Evolutionary conservation across 2,888 invertebrate genomes (phyloP), one percentile per base, ranked within the genome.

Genomic region (Nymphalis urticae): DNA sequence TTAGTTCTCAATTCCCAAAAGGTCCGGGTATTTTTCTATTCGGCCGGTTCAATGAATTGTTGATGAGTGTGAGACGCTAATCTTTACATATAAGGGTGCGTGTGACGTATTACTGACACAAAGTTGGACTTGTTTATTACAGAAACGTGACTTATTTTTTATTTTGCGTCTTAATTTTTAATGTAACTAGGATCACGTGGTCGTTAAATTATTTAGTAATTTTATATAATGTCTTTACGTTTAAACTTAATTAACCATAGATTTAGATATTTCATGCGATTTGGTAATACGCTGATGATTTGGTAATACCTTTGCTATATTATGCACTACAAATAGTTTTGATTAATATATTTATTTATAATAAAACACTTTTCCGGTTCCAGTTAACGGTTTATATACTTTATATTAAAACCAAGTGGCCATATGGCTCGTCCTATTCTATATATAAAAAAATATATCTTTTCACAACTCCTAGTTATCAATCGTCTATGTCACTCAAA

Each of bases 41-140:
- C 36, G 58, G n/a, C n/a, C 48, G 56, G 66, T 61, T 66, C 64
- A 63, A 69, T 72, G 72, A 62, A 72, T 67, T 67, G 60, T 70
- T 72, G 62, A 72, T 70, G 70, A 67, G 69, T 36, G 42, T 65
- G 50, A 59, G 70, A 67, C 70, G 63, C 62, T 73, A 69, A 73
- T 69, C 65, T 62, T 69, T 65, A 73, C 67, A 59, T 71, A 71
- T 69, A 60, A 62, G 73, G 71, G 69, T 68, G 53, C 56, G 48
- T 61, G 72, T 68, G 70, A 68, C 66, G 64, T 66, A 67, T 65
- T 56, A 36, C 54, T 32, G 62, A 17, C 54, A 62, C 36, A 50
- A 56, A 48, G 48, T 64, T 59, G 66, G 36, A 50, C 60, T 50
- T 64, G 58, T 67, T 72, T 72, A 66, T 66, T 67, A 53, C 53